Percentiles rank a stretch among this genome's conserved stretches.
phyloP scores from a whole-genome alignment of 2,113 vertebrate species.

The Carassius gibelio region DNA sequence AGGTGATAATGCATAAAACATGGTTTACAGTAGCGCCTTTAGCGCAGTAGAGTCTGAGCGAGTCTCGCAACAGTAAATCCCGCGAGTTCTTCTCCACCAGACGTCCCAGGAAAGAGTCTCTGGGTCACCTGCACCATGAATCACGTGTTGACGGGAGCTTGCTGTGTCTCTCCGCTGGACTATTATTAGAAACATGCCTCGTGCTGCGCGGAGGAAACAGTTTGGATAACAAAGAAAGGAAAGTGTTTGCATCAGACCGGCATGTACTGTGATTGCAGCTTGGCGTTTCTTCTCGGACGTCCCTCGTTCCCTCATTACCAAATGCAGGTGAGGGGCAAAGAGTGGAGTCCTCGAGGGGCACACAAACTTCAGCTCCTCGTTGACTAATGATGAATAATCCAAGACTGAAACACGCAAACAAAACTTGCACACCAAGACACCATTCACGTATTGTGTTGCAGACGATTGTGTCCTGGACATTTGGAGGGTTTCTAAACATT shows the following conservation, averaged over 20 bases:
- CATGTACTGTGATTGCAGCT: slow-evolving; percentile 66
- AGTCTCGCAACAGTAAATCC: slow-evolving; percentile 6
- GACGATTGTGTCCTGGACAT: slow-evolving; percentile 19
- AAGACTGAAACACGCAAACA: background rate
- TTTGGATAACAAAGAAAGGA: slow-evolving; percentile 75
- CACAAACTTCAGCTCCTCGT: slow-evolving; percentile 19
- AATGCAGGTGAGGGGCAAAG: slow-evolving; percentile 69
- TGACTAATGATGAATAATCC: slow-evolving; percentile 19
- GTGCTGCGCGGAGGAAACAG: slow-evolving; percentile 67
- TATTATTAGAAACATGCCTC: slow-evolving; percentile 78
- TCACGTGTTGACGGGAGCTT: slow-evolving; percentile 17
- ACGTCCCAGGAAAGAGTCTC: slow-evolving; percentile 40
- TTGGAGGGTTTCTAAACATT: slow-evolving; percentile 37
- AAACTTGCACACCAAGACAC: background rate
- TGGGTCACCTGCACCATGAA: slow-evolving; percentile 31
- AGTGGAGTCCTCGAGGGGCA: slow-evolving; percentile 50
- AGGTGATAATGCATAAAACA: background rate
- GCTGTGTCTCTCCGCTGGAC: slow-evolving; percentile 43
- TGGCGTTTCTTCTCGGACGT: slow-evolving; percentile 50
- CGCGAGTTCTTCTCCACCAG: background rate
- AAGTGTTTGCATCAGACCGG: slow-evolving; percentile 68
- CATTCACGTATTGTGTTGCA: slow-evolving; percentile 21
- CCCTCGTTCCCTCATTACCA: slow-evolving; percentile 66
- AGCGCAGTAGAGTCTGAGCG: background rate
- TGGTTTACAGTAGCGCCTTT: slow-evolving; percentile 4